Evolutionary conservation across 2,888 invertebrate genomes (phyloP), one percentile per base, ranked within the genome.

Genomic region (Tiliacea citrago): DNA sequence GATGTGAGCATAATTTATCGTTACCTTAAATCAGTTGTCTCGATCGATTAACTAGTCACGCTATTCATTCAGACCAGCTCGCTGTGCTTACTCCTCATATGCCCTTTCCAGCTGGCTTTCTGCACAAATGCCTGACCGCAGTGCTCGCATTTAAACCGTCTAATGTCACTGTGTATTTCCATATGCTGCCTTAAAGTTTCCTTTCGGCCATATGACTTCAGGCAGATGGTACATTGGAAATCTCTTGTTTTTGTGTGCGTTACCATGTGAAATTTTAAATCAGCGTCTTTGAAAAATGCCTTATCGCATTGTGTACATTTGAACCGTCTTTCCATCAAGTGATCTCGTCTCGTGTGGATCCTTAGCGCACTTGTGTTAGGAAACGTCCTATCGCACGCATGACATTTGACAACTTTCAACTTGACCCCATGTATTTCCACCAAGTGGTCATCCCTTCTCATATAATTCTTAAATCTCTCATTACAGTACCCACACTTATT

Each of bases 351-450:
- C 42, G 93, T 94, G 65, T 97, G 97, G 0, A 93, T 90, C 1
- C 93, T 95, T 16, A 97, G 84, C 13, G 95, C 90, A 35, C 94
- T 92, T 60, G 95, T 94, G 74, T 95, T 95, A 9, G 92, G 92
- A 78, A 96, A 97, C 0, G 90, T 92, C 77, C 93, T 95, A 0
- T 93, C 93, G 68, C 91, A 91, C 0, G 89, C 88, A 0, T 82
- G 74, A 51, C 91, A 92, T 47, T 86, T 84, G 1, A 1, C 81
- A 63, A 16, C 75, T 8, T 69, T 9, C 61, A 61, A 1, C 9
- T 75, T 73, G 0, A 90, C 81, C 3, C 88, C 88, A 65, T 92
- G 90, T 0, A 88, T 84, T 77, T 82, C 73, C 0, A 57, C 66
- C 66, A 90, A 53, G 68, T 91, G 91, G 4, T 86, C 82, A 10